Percentiles rank a stretch among this genome's conserved stretches.
Conservation (phyloP, 2,888 invertebrate genomes). For the Oscheius sp. region DNA sequence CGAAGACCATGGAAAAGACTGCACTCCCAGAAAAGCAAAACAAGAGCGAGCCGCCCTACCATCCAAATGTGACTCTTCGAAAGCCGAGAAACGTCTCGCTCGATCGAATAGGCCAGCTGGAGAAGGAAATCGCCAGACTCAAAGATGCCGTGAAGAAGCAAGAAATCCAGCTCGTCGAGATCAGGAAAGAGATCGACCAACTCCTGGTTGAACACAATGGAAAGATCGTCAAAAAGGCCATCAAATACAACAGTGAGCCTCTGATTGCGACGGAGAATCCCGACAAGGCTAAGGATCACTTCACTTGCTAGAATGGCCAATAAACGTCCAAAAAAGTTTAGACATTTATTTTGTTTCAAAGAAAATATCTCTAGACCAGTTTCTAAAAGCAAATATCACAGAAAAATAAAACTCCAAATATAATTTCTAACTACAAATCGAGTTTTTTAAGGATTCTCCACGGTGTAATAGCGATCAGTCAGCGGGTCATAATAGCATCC, state of each 20-base stretch:
- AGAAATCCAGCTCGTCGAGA: background rate
- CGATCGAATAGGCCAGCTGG: background rate
- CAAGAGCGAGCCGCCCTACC: background rate
- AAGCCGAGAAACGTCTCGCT: background rate
- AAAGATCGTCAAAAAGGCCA: background rate
- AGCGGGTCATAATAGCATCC: slow-evolving; percentile 53
- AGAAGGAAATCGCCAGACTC: background rate
- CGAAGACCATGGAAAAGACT: background rate
- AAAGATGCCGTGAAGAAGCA: background rate
- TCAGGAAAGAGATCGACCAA: background rate
- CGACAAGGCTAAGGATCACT: too few relatives aligned
- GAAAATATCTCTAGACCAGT: too few relatives aligned
- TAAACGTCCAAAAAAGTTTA: too few relatives aligned
- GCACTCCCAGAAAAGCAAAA: background rate
- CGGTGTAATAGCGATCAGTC: slow-evolving; percentile 46
- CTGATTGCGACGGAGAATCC: background rate
- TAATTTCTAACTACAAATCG: too few relatives aligned
- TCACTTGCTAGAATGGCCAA: too few relatives aligned
- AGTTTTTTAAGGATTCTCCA: slow-evolving; percentile 36
- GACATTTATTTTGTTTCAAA: too few relatives aligned
- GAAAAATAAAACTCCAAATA: too few relatives aligned
- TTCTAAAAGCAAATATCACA: too few relatives aligned
- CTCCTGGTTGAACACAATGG: background rate
- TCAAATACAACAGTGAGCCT: background rate
- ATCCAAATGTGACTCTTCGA: background rate